Base-by-base conservation (phyloP, 2,888 invertebrate species). In the Anagyrus pseudococci region DNA sequence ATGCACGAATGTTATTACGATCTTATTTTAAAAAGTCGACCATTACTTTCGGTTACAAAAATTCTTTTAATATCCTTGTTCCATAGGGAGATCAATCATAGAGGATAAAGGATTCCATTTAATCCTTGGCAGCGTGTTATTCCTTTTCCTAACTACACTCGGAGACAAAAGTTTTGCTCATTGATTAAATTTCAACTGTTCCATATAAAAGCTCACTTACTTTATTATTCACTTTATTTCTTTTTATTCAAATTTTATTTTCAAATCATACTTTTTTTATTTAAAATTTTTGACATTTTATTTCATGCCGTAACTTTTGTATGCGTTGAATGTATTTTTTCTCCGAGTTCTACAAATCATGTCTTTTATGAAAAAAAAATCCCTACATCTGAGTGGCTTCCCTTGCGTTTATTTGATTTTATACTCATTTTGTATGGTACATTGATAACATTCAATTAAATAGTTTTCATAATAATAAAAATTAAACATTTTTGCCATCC, bases 111-210 rank as follows among this genome's bases (percentile, higher is more conserved):
- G 52, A 50, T 58, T 53, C 58, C 40, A 49, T 23, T 26, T 40
- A 43, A 37, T 58, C 58, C 62, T 54, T 63, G 54, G 54, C 58
- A 58, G 49, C 25, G 53, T 33, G 49, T 54, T 7, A 57, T 10
- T 47, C 50, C 63, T 54, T 63, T 41, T 63, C 58, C 62, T 48
- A 10, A 63, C 19, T 58, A 15, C 17, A 55, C 63, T 58, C 54
- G 63, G 55, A 63, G 58, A 58, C 26, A 58, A 55, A 58, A 54
- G 40, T 58, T 54, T 37, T 15, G 15, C 15, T 37, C 33, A 15
- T 37, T 37, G 13, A 37, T 37, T 37, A 8, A 8, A 37, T 37
- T 37, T 10, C n/a, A n/a, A n/a, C n/a, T n/a, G n/a, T n/a, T n/a
- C n/a, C n/a, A n/a, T n/a, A n/a, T n/a, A 8, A 37, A 2, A 37